phyloP scores from a whole-genome alignment of 1,140 invertebrate genomes.

The Drosophila baimaii region DNA sequence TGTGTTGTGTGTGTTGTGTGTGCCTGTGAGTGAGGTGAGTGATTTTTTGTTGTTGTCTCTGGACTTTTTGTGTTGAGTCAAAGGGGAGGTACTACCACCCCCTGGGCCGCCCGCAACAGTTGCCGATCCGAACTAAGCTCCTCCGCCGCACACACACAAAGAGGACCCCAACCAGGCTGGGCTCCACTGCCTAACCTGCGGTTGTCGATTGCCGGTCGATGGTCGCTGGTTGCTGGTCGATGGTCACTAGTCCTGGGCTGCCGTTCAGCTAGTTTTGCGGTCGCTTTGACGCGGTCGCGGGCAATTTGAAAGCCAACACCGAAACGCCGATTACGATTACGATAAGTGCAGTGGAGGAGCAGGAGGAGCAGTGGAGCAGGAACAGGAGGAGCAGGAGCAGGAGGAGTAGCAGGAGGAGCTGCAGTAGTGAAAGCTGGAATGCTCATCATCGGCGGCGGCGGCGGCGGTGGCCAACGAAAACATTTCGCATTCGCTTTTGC shows the following conservation, averaged over 20 bases:
- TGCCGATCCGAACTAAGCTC: conserved; percentile 28
- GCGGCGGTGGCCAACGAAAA: conserved; percentile 1
- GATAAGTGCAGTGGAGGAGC: conserved; percentile 38
- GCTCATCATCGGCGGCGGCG: conserved; percentile 11
- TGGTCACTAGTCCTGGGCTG: conserved; percentile 10
- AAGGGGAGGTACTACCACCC: no score
- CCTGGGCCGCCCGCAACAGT: conserved; percentile 56
- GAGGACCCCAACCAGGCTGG: neutral
- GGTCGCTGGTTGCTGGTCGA: neutral
- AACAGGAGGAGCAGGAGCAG: conserved; percentile 6
- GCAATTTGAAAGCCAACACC: conserved; percentile 65
- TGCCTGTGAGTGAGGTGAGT: conserved; percentile 32
- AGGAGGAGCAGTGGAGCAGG: neutral
- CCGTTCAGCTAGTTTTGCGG: conserved; percentile 76
- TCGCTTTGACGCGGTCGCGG: conserved; percentile 72
- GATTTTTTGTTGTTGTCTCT: conserved; percentile 30
- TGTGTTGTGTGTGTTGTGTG: conserved; percentile 9
- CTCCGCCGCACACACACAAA: neutral
- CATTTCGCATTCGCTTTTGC: conserved; percentile 37
- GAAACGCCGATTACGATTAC: conserved; percentile 59
- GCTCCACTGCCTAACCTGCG: conserved; percentile 38
- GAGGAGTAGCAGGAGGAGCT: neutral
- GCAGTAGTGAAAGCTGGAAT: conserved; percentile 19
- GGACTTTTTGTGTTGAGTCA: neutral
- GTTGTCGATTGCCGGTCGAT: conserved; percentile 33